phyloP scores from a whole-genome alignment of 2,113 vertebrate genomes.

The Pygoscelis adeliae region DNA sequence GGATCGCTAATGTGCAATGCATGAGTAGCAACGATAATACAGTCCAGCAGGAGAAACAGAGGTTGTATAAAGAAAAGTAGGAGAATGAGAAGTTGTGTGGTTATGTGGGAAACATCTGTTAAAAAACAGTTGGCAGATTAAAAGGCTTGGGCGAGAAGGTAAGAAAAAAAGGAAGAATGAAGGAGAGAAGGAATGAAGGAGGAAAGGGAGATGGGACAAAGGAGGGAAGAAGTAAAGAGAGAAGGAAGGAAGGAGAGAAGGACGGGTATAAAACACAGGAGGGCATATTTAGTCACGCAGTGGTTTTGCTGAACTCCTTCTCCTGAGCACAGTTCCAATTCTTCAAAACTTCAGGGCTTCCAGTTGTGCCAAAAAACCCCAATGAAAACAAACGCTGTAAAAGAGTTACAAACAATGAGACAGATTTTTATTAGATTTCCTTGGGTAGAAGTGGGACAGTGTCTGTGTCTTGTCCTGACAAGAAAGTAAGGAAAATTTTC shows the following conservation, averaged over 20 bases:
- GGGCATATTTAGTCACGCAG: not conserved
- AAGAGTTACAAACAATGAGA: not conserved
- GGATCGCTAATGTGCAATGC: not conserved
- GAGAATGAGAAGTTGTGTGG: not conserved
- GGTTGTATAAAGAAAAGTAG: not conserved
- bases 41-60: not conserved
- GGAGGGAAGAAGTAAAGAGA: not conserved
- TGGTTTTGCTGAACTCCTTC: not conserved
- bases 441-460: not conserved
- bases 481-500: not conserved
- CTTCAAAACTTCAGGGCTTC: not conserved
- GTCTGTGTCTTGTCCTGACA: not conserved
- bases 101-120: not conserved
- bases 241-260: not conserved
- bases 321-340: not conserved
- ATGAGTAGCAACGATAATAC: not conserved
- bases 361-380: not conserved
- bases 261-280: fast-evolving
- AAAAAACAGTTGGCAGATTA: not conserved
- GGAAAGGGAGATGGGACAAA: not conserved
- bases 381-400: not conserved
- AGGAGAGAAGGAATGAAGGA: not conserved
- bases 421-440: not conserved
- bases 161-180: not conserved
- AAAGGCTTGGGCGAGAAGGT: not conserved